These are phyloP conservation scores for Formica selysi DNA, from an alignment of 1,140 invertebrate species.

Conservation along the genomic window DNA sequence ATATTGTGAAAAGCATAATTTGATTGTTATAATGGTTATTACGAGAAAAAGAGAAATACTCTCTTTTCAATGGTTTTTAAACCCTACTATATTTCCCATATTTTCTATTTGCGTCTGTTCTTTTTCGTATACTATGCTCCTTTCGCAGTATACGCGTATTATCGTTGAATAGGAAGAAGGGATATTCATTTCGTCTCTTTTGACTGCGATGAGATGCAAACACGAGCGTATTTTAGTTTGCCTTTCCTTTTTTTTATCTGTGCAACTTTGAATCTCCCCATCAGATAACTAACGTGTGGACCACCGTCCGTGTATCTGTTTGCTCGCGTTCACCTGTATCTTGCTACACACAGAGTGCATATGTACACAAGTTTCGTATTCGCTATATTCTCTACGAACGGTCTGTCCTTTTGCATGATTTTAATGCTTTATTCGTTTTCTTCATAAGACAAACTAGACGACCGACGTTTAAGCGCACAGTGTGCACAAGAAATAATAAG, in stretches of 20 bases:
- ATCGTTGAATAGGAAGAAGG: conserved; percentile 73
- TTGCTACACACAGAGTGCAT: not conserved
- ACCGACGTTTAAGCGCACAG: not conserved
- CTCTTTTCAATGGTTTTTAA: not conserved
- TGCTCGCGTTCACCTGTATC: conserved; percentile 25
- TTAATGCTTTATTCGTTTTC: conserved; percentile 18
- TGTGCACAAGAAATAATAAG: not conserved
- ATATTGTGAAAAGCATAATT: conserved; percentile 7
- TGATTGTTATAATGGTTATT: not conserved
- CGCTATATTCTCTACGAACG: not conserved
- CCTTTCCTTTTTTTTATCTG: conserved; percentile 81
- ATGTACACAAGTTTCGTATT: conserved; percentile 25
- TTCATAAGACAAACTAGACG: not conserved
- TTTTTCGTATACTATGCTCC: not conserved
- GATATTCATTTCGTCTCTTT: conserved; percentile 83
- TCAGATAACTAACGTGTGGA: conserved; percentile 81
- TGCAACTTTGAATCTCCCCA: conserved; percentile 83
- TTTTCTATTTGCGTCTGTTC: not conserved
- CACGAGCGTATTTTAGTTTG: conserved; percentile 73
- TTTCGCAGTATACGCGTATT: conserved; percentile 42
- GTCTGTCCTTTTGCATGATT: not conserved
- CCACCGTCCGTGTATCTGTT: conserved; percentile 33
- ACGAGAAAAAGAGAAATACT: not conserved
- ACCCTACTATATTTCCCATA: not conserved
- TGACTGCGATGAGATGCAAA: conserved; percentile 84